Evolutionary conservation across 1,140 invertebrate genomes (phyloP).

Genomic region (Drosophila ogumai): DNA sequence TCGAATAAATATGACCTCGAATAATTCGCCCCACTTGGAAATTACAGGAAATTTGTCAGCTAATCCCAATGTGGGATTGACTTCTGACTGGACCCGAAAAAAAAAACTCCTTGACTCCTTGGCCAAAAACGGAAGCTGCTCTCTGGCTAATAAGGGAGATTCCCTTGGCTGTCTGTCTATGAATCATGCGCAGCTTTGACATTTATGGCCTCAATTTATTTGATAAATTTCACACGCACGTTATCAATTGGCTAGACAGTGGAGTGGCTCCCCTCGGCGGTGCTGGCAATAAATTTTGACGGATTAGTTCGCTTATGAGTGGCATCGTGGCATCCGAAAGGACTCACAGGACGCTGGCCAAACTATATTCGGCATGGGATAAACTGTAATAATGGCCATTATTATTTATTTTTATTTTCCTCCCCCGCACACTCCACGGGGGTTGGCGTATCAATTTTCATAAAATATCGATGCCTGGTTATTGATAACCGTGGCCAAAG

Average conservation of each 20-base stretch:
- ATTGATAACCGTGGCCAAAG: constrained; percentile 81
- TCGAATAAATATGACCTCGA: constrained; percentile 49
- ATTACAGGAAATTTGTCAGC: constrained; percentile 64
- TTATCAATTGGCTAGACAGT: constrained; percentile 73
- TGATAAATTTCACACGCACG: constrained; percentile 83
- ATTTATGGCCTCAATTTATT: constrained; percentile 83
- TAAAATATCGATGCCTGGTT: constrained; percentile 80
- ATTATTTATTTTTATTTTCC: constrained; percentile 80
- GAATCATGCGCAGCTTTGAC: constrained; percentile 79
- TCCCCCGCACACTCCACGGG: constrained; percentile 12
- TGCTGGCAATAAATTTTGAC: constrained; percentile 79
- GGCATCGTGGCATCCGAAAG: constrained; percentile 51
- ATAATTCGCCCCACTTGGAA: constrained; percentile 18
- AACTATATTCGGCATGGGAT: constrained; percentile 77
- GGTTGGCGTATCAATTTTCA: constrained; percentile 77
- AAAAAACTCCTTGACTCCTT: constrained; percentile 28
- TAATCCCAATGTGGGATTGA: constrained; percentile 46
- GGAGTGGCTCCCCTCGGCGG: constrained; percentile 44
- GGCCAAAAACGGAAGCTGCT: constrained; percentile 53
- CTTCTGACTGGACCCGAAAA: constrained; percentile 21
- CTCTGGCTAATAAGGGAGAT: constrained; percentile 58
- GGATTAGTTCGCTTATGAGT: constrained; percentile 81
- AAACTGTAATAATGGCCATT: constrained; percentile 80
- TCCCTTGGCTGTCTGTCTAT: constrained; percentile 46
- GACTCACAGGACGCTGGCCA: constrained; percentile 30